Evolutionary conservation across 2,888 invertebrate species (phyloP), one percentile per base, ranked within the genome.

Genomic region (Caenorhabditis auriculariae): DNA sequence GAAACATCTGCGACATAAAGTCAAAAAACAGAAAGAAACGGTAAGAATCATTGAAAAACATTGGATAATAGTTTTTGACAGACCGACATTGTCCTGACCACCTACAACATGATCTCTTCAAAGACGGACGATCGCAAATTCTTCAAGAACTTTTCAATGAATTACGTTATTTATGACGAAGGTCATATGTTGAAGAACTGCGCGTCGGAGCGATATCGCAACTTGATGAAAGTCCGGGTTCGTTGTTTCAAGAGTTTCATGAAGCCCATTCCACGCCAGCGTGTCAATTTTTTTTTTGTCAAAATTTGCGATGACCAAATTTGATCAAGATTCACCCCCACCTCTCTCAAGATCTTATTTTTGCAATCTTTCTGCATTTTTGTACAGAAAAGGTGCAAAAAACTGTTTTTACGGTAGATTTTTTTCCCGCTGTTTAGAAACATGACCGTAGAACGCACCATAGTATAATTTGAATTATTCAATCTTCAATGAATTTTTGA

Each of bases 101-200:
- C 77, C 0, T 77, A 87, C 83, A 88, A 89, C 67, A 89, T 91
- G 86, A 88, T 91, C 24, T 88, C 88, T 72, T 91, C 91, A 66
- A 89, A 89, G 62, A 88, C 90, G 0, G 94, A 94, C 78, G 89
- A 92, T 57, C 90, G 91, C 82, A 88, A 91, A 86, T 91, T 95
- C 82, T 88, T 93, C 57, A 90, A 93, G 35, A 89, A 69, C 54
- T 69, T 67, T 42, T 59, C 58, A 43, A 88, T 94, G 82, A 89
- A 93, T 82, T 95, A 94, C 82, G 91, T 93, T 0, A 86, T 96
- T 23, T 94, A 94, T 82, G 96, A 96, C 82, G 96, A 96, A 50
- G 77, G 74, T 1, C 95, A 96, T 82, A 93, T 95, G 93, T 85
- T 96, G 32, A 96, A 96, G 83, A 96, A 95, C 82, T 95, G 95